Conservation (phyloP, 2,888 invertebrate genomes). For the Stegana nigrithorax region DNA sequence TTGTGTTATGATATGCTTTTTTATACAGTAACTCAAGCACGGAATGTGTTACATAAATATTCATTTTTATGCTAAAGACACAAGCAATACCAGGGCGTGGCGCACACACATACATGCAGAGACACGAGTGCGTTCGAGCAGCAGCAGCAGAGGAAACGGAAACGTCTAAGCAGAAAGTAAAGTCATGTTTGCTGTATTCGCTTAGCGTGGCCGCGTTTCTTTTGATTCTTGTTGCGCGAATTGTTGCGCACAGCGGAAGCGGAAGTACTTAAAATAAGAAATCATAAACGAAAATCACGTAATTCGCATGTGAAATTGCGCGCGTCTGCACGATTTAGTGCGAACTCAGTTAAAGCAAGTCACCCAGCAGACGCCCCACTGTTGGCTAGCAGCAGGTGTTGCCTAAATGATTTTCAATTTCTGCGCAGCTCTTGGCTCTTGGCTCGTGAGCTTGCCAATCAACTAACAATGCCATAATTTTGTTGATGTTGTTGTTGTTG, state of each 20-base stretch:
- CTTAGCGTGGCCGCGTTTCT: background rate
- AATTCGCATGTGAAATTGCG: slow-evolving; percentile 39
- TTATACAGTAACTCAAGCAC: slow-evolving; percentile 32
- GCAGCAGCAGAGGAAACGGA: slow-evolving; percentile 12
- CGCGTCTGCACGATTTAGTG: background rate
- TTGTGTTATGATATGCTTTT: slow-evolving; percentile 47
- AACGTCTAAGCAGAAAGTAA: slow-evolving; percentile 14
- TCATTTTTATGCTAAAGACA: slow-evolving; percentile 54
- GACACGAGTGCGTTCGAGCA: background rate
- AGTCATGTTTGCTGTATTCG: slow-evolving; percentile 20
- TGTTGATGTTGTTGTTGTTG: slow-evolving; percentile 35
- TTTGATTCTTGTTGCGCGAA: too few species aligned
- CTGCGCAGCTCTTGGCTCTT: too few species aligned
- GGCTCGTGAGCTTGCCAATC: too few species aligned
- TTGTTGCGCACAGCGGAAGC: slow-evolving; percentile 42
- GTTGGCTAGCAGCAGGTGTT: slow-evolving; percentile 53
- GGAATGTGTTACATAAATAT: slow-evolving; percentile 54
- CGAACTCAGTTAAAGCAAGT: background rate
- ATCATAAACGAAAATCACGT: slow-evolving; percentile 63
- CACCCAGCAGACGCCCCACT: background rate
- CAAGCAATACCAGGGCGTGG: slow-evolving; percentile 29
- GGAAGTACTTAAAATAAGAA: slow-evolving; percentile 54
- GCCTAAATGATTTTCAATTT: slow-evolving; percentile 63
- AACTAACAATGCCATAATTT: slow-evolving; percentile 58
- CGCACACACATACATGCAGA: background rate